A percentile compares a stretch with the other conserved stretches of the same genome.
These are phyloP conservation scores for Ethmia dodecea DNA, from an alignment of 2,888 invertebrate genomes.

Conservation along the genomic window DNA sequence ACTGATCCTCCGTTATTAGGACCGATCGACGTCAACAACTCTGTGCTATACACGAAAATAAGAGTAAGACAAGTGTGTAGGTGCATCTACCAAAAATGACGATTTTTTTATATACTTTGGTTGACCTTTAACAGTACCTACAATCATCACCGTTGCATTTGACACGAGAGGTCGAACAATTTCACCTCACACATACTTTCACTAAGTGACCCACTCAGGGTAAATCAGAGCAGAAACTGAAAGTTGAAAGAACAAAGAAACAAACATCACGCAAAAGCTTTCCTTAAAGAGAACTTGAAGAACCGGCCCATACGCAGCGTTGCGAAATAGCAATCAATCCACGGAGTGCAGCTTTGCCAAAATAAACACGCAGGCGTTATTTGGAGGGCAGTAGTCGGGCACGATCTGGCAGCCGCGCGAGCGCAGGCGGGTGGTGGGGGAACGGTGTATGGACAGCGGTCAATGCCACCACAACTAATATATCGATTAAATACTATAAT, in stretches of 20 bases:
- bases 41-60: too few relatives aligned
- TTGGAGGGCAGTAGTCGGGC: constrained; percentile 15
- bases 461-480: constrained; percentile 35
- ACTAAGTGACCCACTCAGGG: neutral
- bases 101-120: neutral
- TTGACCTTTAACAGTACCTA: neutral
- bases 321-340: constrained; percentile 7
- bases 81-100: too few relatives aligned
- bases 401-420: constrained; percentile 20
- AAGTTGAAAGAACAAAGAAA: constrained; percentile 7
- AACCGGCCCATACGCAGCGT: constrained; percentile 4
- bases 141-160: neutral
- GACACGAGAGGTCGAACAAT: too few relatives aligned
- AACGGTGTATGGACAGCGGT: constrained; percentile 22
- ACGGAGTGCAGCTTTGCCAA: constrained; percentile 24
- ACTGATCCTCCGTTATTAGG: too few relatives aligned
- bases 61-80: too few relatives aligned
- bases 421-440: constrained; percentile 11
- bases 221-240: constrained; percentile 4
- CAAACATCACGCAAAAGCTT: too few relatives aligned
- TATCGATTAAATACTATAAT: too few relatives aligned
- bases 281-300: neutral
- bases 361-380: constrained; percentile 32
- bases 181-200: too few relatives aligned
- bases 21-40: too few relatives aligned